Evolutionary conservation across 2,888 invertebrate genomes (phyloP), one percentile per base, ranked within the genome.

Genomic region (Schizotus pectinicornis): DNA sequence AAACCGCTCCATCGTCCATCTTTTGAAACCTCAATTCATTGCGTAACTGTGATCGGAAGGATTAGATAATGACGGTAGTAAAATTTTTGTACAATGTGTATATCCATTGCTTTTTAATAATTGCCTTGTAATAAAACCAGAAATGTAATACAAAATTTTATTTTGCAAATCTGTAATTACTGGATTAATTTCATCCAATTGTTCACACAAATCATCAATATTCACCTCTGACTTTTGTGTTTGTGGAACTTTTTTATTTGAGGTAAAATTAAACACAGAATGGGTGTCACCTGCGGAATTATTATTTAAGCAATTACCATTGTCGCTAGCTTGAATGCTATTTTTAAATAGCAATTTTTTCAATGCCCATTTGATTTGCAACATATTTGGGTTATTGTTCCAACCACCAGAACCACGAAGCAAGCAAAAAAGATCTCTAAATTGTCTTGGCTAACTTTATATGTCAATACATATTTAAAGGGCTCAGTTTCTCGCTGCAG

Each of bases 101-200:
- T 11, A 41, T 3, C 3, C 9, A 41, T 5, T 41, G 6, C 7
- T 41, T 41, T 41, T 7, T 14, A 41, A 7, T 11, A 41, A 5
- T 41, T 41, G 41, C 39, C 39, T 38, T 8, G 41, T 41, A 7
- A 41, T 2, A 11, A 41, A 41, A 41, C 41, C 41, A 41, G 41
- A 11, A 41, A 41, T 41, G 7, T 41, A 41, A 13, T 36, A 41
- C 41, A 41, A 41, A 41, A 41, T 41, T 41, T 41, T 14, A 6
- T 41, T 41, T 41, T 41, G 11, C 6, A 41, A 41, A 7, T 41
- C 41, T 13, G 3, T 41, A 41, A 41, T 41, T 3, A 41, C 3
- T 41, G 41, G 41, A 41, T 2, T 41, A 13, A 41, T 41, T 36
- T 36, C 5, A 22, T 5, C 22, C 22, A 22, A 22, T 22, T 22